Conservation (phyloP, 2,797 vertebrate genomes). For the Buceros bicornis region DNA sequence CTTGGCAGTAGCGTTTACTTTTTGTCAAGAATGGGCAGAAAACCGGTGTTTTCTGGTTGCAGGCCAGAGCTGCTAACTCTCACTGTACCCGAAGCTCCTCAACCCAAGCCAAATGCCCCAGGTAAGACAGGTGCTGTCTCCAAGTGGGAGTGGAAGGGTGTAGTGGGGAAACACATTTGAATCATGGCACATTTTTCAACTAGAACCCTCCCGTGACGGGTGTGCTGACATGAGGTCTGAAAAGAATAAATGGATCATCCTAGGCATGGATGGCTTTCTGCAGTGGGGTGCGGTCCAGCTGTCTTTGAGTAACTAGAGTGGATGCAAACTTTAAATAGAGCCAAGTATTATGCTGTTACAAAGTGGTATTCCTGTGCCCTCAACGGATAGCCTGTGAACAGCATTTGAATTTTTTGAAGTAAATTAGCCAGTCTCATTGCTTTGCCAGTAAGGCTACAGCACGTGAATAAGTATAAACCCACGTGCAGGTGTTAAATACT, state of each 20-base stretch:
- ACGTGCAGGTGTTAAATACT: neutral
- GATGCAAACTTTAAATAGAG: neutral
- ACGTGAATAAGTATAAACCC: neutral
- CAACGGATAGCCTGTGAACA: neutral
- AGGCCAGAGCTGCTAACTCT: constrained; percentile 82
- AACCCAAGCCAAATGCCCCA: constrained; percentile 46
- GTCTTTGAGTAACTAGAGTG: neutral
- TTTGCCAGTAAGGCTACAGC: neutral
- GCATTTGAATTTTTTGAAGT: neutral
- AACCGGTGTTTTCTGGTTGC: constrained; percentile 22
- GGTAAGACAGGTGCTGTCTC: constrained; percentile 56
- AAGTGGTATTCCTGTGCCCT: neutral
- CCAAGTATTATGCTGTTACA: neutral
- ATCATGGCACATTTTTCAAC: neutral
- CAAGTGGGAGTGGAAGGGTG: neutral
- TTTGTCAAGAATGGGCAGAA: neutral
- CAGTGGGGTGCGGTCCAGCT: neutral
- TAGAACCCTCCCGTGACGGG: neutral
- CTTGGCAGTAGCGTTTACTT: neutral
- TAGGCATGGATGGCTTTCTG: neutral
- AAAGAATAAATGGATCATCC: neutral
- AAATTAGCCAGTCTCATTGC: neutral
- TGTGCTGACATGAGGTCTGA: neutral
- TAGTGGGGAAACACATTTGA: neutral
- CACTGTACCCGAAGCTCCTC: constrained; percentile 38